Percentiles rank a stretch among this genome's conserved stretches.
phyloP scores from a whole-genome alignment of 2,113 vertebrate species.

The Potamarius usumacintae region DNA sequence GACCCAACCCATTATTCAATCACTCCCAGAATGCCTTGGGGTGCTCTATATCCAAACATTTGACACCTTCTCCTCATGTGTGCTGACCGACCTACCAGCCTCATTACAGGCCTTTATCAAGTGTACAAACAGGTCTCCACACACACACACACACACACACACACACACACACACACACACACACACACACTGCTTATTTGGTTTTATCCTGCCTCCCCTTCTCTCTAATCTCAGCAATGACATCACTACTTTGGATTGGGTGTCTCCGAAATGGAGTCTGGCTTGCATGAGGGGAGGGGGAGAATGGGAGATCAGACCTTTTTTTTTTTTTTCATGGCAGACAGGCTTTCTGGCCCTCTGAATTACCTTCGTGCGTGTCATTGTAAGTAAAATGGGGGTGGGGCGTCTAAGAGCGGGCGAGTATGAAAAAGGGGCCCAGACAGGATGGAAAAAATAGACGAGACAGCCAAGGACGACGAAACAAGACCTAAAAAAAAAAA shows the following conservation, averaged over 20 bases:
- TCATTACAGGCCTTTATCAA: conserved; percentile 35
- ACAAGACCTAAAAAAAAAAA: background rate
- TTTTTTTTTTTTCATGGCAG: conserved; percentile 59
- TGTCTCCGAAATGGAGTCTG: conserved; percentile 64
- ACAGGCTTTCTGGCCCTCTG: conserved; percentile 71
- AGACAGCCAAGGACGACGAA: conserved; percentile 30
- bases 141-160: conserved; percentile 37
- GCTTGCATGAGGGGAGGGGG: conserved; percentile 45
- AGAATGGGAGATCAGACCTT: conserved; percentile 53
- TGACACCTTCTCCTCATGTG: conserved; percentile 57
- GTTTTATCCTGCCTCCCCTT: conserved; percentile 49
- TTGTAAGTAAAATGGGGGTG: conserved; percentile 38
- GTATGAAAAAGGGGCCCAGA: conserved; percentile 23
- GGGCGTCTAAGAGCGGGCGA: background rate
- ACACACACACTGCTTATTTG: conserved; percentile 36
- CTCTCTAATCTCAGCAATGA: conserved; percentile 70
- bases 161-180: conserved; percentile 38
- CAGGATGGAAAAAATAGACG: conserved; percentile 1
- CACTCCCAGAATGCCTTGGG: conserved; percentile 44
- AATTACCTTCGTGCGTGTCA: conserved; percentile 67
- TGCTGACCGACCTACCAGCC: conserved; percentile 52
- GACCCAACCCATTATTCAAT: conserved; percentile 6
- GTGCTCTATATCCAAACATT: conserved; percentile 60
- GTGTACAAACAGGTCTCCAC: conserved; percentile 32
- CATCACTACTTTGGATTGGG: conserved; percentile 74